Evolutionary conservation across 1,140 invertebrate species (phyloP), one percentile per base, ranked within the genome.

Genomic region (Helicorthomorpha holstii): DNA sequence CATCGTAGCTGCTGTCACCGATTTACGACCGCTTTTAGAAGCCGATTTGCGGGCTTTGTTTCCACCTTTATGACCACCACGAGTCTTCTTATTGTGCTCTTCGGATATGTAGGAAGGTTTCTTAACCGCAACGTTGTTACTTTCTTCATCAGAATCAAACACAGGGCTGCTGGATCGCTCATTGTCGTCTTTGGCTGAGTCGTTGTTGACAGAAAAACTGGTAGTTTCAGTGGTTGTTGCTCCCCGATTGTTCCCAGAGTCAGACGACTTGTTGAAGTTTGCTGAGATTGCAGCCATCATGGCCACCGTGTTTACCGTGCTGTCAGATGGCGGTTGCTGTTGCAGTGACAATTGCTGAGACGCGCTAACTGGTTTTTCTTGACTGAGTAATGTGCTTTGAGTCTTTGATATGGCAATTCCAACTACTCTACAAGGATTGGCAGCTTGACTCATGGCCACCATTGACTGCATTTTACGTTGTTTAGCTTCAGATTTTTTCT

Each of bases 401-500:
- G 45, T 52, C 16, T 53, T 59, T 14, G 45, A 58, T 21, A 42
- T 25, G 2, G 29, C 42, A 14, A 50, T 59, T 2, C 42, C 50
- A 21, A 23, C 49, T 80, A 79, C 89, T n/a, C n/a, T n/a, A n/a
- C n/a, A n/a, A 59, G 0, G 54, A 53, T 12, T 34, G 27, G 48
- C 82, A 1, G 83, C 84, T 0, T 84, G 83, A 62, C 83, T 86
- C 24, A 92, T 65, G 0, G 86, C 83, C 2, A 92, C 86, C 82
- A 92, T 87, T 0, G 83, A 87, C 59, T 92, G 87, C 82, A 92
- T 89, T 62, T 93, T 92, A 27, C 84, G 75, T 61, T 93, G 85
- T 62, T 94, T 93, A 0, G 84, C 86, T 66, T 95, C 91, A 52
- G 91, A 93, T 65, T 97, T 96, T 63, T 92, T 87, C 63, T 97